Base-by-base conservation (phyloP, 2,113 vertebrate species). In the Struthidea cinerea region DNA sequence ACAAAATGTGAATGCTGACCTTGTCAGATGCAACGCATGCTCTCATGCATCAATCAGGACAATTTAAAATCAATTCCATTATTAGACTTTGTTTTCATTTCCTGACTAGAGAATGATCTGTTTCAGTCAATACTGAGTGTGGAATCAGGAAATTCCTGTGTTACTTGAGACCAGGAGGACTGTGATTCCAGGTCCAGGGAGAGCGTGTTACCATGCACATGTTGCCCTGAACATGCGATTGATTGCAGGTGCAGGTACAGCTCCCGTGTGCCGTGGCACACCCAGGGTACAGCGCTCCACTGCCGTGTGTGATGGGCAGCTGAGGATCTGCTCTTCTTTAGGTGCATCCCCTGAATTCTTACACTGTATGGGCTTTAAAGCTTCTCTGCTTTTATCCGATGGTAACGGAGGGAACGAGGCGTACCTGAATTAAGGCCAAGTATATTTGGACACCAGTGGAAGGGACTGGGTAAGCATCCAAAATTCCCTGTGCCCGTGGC, bases 171-270 rank as follows among this genome's bases (percentile, higher is more conserved):
- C 7, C 11, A 6, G 64, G 10, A 60, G 28, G 33, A 4, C 30
- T 8, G 33, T 1, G 46, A 30, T 13, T 59, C 6, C 41, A 35
- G 16, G 14, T 20, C 9, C 24, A 9, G 28, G 21, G 23, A 7
- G 21, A 5, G 23, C 0, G 5, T 1, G 1, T 23, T 12, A 3
- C 15, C 41, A 1, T 2, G 11, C 6, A 0, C 10, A 0, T 0
- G 2, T 9, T 7, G 35, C 8, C 28, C 55, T 5, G 21, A 7
- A 9, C 1, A 0, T 1, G 41, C 15, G 3, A 0, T 1, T 14
- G 16, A n/a, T n/a, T n/a, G n/a, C 1, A 2, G 0, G 3, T 7
- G 23, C 20, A 9, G 37, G 52, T 3, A 1, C 26, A 18, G 57
- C 35, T 27, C 26, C 65, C 0, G 3, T 1, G 20, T 5, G 35